These are phyloP conservation scores for Telenomus remus DNA, from an alignment of 1,140 invertebrate species.

Conservation along the genomic window DNA sequence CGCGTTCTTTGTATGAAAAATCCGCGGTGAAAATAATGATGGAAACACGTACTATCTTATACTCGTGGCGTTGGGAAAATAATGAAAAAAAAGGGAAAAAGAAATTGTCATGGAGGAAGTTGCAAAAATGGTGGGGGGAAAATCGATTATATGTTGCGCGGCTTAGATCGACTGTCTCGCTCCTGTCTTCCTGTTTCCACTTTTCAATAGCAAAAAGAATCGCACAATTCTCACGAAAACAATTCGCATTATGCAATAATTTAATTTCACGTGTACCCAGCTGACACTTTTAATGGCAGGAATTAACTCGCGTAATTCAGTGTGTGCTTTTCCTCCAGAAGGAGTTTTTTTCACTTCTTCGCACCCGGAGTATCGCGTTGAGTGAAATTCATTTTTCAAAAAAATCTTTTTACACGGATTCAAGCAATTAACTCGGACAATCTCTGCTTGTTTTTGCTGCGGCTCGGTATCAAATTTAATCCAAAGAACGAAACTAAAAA, in stretches of 20 bases:
- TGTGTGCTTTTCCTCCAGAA: constrained; percentile 2
- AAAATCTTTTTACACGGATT: constrained; percentile 19
- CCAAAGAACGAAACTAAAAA: constrained; percentile 3
- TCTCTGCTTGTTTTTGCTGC: not conserved
- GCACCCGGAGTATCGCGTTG: not conserved
- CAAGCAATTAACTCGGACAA: constrained; percentile 26
- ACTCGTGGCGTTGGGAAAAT: not conserved
- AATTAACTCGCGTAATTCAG: constrained; percentile 1
- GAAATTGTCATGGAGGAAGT: not conserved
- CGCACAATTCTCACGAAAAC: constrained; percentile 33
- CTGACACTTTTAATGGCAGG: constrained; percentile 4
- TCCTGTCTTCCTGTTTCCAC: constrained; percentile 3
- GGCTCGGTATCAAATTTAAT: constrained; percentile 16
- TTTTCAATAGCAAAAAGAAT: constrained; percentile 8
- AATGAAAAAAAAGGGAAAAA: constrained; percentile 16
- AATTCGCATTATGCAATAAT: constrained; percentile 40
- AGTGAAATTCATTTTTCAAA: constrained; percentile 9
- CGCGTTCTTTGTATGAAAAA: constrained; percentile 2
- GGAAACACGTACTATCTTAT: constrained; percentile 2
- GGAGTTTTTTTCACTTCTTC: not conserved
- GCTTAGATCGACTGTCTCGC: constrained; percentile 2
- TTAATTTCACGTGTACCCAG: constrained; percentile 30
- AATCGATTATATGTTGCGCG: constrained; percentile 22
- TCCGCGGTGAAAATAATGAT: constrained; percentile 16
- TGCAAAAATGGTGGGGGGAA: not conserved